Conservation (phyloP, 64 coral and sea anemone genomes). For the Montipora capricornis region DNA sequence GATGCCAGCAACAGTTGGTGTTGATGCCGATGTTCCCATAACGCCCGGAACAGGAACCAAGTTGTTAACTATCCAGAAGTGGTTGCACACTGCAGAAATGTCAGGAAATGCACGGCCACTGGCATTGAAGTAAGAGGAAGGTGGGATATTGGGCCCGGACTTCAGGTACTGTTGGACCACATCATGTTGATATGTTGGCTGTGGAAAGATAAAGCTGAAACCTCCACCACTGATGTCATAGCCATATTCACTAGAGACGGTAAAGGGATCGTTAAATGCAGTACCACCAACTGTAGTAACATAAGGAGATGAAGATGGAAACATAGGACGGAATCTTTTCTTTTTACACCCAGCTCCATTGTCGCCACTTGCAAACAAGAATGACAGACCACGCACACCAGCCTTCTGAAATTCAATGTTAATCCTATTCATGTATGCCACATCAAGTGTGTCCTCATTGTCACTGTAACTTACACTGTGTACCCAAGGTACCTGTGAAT, state of each 20-base stretch:
- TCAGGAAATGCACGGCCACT: slow-evolving; percentile 90
- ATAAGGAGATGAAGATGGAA: slow-evolving; percentile 93
- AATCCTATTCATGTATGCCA: slow-evolving; percentile 95
- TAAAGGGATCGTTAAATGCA: slow-evolving; percentile 86
- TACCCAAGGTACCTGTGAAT: slow-evolving; percentile 80
- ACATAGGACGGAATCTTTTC: slow-evolving; percentile 89
- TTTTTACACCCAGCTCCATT: slow-evolving; percentile 94
- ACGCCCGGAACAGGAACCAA: slow-evolving; percentile 81
- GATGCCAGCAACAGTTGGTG: slow-evolving; percentile 95
- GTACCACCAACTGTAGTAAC: slow-evolving; percentile 98
- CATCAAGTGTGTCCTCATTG: slow-evolving; percentile 83
- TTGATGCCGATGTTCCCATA: slow-evolving; percentile 89
- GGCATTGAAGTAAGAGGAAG: slow-evolving; percentile 77
- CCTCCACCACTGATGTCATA: slow-evolving; percentile 98
- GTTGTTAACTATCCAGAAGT: slow-evolving; percentile 99
- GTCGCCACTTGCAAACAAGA: slow-evolving; percentile 98
- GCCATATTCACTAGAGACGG: slow-evolving; percentile 70
- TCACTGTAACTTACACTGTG: slow-evolving; percentile 97
- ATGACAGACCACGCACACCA: slow-evolving; percentile 89
- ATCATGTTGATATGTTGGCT: slow-evolving; percentile 83
- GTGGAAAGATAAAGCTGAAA: slow-evolving; percentile 89
- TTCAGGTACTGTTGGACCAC: slow-evolving; percentile 92
- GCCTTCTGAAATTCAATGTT: slow-evolving; percentile 96
- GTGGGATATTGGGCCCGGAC: slow-evolving; percentile 80
- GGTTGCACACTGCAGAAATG: slow-evolving; percentile 85